Evolutionary conservation across 2,113 vertebrate species (phyloP), one percentile per base, ranked within the genome.

Genomic region (Gobiocypris rarus): DNA sequence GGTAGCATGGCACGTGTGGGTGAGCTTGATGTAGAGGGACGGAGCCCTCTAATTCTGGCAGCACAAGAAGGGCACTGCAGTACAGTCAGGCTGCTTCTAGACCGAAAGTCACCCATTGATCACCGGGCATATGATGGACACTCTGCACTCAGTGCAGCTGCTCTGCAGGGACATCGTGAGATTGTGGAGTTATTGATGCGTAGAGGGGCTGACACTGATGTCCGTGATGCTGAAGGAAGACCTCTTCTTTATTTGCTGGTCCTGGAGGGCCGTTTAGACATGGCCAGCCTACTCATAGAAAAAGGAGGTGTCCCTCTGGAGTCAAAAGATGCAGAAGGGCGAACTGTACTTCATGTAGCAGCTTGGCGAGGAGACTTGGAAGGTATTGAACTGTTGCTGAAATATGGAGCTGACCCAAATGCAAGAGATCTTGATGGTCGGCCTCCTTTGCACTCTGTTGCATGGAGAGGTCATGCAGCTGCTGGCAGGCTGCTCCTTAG

Each of bases 161-260:
- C 94, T n/a, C 87, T 95, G 19, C 94, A 92, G 43, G 90, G 92
- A 13, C 94, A 95, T 59, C 26, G 71, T 3, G 91, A 94, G 5
- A 90, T 93, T 7, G 91, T 92, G 15, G 92, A 95, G 52, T 83
- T 95, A 15, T 92, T 96, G 4, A 92, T 96, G 93, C 91, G 90
- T 79, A 87, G 92, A 54, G 93, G 95, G 1, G 92, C 94, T 4
- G 91, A 95, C 77, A 94, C 92, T 0, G 94, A 96, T 41, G 90
- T 95, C 7, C 91, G 90, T 0, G 95, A 96, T 9, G 92, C 92
- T 0, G 93, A 95, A 67, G 95, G 95, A 14, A 91, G 94, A 7
- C 95, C 96, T 34, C 88, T 95, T 59, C 93, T 96, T 2, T 95
- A 96, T 87, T 92, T 96, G 1, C 87, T 96, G 56, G 92, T 94